Evolutionary conservation across 2,888 invertebrate species (phyloP).

Genomic region (Drosophila kuntzei): DNA sequence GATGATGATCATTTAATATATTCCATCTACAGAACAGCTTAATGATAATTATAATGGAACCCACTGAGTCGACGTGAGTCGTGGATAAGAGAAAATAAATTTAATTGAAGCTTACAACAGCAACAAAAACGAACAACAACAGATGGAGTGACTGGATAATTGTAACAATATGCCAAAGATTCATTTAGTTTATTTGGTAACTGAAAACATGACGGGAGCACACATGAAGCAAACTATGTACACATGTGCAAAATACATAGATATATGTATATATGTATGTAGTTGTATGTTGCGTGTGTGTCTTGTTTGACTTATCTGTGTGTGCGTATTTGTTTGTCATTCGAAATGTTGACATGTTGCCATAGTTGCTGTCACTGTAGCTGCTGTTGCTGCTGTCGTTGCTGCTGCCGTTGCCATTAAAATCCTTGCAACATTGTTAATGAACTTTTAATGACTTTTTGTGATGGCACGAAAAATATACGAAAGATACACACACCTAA

Average conservation of each 20-base stretch:
- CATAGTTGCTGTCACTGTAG: constrained; percentile 35
- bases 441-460: constrained; percentile 83
- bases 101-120: constrained; percentile 19
- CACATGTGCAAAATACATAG: constrained; percentile 11
- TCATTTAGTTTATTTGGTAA: constrained; percentile 65
- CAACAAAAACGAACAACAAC: background rate
- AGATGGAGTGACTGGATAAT: constrained; percentile 57
- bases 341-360: constrained; percentile 57
- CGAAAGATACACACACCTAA: constrained; percentile 21
- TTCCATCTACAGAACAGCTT: background rate
- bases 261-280: background rate
- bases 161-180: constrained; percentile 71
- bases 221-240: constrained; percentile 17
- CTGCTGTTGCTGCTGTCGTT: constrained; percentile 19
- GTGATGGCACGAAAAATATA: constrained; percentile 43
- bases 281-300: constrained; percentile 40
- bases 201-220: constrained; percentile 47
- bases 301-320: constrained; percentile 40
- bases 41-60: background rate
- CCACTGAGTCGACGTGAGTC: background rate
- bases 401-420: constrained; percentile 57
- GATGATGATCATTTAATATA: constrained; percentile 3
- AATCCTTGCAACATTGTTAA: constrained; percentile 81
- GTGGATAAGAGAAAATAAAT: background rate
- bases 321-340: constrained; percentile 59